Conservation (phyloP, 2,797 vertebrate species). For the Lateolabrax maculatus region DNA sequence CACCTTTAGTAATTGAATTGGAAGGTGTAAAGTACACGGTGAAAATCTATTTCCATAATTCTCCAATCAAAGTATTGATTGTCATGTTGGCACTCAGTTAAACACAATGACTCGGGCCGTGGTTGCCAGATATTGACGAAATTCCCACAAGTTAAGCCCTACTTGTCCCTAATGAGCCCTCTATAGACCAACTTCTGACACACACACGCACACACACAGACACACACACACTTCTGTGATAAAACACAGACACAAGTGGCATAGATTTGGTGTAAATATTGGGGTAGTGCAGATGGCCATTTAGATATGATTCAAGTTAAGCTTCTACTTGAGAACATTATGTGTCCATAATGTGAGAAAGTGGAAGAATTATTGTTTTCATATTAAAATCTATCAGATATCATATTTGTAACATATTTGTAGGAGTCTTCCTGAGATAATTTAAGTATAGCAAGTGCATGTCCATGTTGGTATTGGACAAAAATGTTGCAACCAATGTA, state of each 20-base stretch:
- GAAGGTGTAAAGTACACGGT: slow-evolving; percentile 49
- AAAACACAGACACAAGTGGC: background rate
- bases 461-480: background rate
- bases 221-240: background rate
- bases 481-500: too few relatives aligned
- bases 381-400: background rate
- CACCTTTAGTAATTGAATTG: slow-evolving; percentile 61
- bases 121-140: slow-evolving; percentile 69
- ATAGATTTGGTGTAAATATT: background rate
- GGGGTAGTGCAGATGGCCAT: background rate
- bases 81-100: slow-evolving; percentile 55
- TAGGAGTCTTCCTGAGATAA: background rate
- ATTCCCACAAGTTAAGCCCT: slow-evolving; percentile 46
- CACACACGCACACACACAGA: background rate
- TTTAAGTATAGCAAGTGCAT: background rate
- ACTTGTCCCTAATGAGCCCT: slow-evolving; percentile 64
- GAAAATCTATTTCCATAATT: slow-evolving; percentile 74
- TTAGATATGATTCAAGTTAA: background rate
- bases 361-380: background rate
- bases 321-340: background rate
- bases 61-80: slow-evolving; percentile 72
- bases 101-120: slow-evolving; percentile 44
- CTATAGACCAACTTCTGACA: slow-evolving; percentile 40
- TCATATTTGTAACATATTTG: too few relatives aligned
- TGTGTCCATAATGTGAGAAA: background rate